Base-by-base conservation (phyloP, 2,888 invertebrate genomes). In the Xestia sexstrigata region DNA sequence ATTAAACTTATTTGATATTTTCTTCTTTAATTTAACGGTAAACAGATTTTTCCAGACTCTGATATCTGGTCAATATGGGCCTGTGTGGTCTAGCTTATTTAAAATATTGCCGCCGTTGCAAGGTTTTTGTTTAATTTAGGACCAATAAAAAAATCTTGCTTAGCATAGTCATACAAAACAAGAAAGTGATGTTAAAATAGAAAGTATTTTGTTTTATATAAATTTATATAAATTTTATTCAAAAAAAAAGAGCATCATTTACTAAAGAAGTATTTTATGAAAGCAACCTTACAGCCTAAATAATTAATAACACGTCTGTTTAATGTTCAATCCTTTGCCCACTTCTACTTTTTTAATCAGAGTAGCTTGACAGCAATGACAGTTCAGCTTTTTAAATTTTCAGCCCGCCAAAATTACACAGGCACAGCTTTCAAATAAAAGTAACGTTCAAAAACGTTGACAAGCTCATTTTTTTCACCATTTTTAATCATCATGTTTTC, bases 401-500 rank as follows among this genome's bases (percentile, higher is more conserved):
- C 49, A 20, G 35, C 35, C 23, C 17, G 15, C 82, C 77, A 69
- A 79, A 79, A 82, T 62, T 62, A 62, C 47, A 63, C 62, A 60
- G 30, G 11, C 73, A 42, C 39, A 45, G 2, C 13, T 70, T 78
- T 74, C 39, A 52, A 66, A 63, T 49, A 75, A 67, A 77, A 82
- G 55, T n/a, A 52, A 45, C 26, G 30, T 65, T 76, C 15, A 66
- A 45, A 79, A 79, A 69, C 20, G 62, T n/a, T 68, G 62, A 70
- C 72, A 52, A 65, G 62, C 49, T 17, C 20, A 13, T 47, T 8
- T 52, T 52, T 70, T 79, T 69, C 60, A 15, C 26, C n/a, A 74
- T 76, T 86, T 86, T 85, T 85, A 84, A 85, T 85, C 81, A 87
- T 74, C 55, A 52, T 23, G 13, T 23, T 52, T 52, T 49, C 11